These are phyloP conservation scores for Falco cherrug DNA, from an alignment of 2,797 vertebrate species.

Conservation along the genomic window DNA sequence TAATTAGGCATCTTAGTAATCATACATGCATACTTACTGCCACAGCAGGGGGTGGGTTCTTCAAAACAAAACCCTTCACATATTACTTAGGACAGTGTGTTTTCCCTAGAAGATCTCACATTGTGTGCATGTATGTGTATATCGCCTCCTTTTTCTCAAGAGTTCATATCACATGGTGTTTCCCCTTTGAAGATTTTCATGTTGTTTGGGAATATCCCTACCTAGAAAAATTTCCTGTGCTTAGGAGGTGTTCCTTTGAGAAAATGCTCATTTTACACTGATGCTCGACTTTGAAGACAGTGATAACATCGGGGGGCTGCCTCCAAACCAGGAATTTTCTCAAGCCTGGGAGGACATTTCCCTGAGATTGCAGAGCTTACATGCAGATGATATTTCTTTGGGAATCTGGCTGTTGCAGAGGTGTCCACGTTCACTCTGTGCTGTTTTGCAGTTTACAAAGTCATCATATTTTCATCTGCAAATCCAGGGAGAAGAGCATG, in stretches of 20 bases:
- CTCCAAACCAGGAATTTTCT: background rate
- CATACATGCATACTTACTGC: conserved; percentile 68
- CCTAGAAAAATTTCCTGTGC: background rate
- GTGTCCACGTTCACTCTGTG: background rate
- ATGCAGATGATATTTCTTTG: background rate
- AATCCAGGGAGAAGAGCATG: background rate
- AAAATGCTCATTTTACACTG: conserved; percentile 9
- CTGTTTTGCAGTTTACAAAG: background rate
- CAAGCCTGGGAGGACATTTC: background rate
- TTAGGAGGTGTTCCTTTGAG: conserved; percentile 11
- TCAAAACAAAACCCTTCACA: conserved; percentile 35
- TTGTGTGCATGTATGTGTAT: background rate
- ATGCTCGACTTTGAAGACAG: background rate
- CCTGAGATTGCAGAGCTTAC: background rate
- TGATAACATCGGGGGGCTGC: background rate
- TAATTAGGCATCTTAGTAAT: conserved; percentile 79
- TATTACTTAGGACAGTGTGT: conserved; percentile 28
- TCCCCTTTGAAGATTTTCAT: conserved; percentile 56
- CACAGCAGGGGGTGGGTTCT: conserved; percentile 69
- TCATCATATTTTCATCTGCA: background rate
- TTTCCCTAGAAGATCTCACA: conserved; percentile 18
- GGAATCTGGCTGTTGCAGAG: background rate
- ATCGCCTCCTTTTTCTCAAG: background rate
- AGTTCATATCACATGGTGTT: conserved; percentile 5
- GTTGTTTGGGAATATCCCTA: conserved; percentile 18